Conservation (phyloP, 2,797 vertebrate species). For the Harpagifer antarcticus region DNA sequence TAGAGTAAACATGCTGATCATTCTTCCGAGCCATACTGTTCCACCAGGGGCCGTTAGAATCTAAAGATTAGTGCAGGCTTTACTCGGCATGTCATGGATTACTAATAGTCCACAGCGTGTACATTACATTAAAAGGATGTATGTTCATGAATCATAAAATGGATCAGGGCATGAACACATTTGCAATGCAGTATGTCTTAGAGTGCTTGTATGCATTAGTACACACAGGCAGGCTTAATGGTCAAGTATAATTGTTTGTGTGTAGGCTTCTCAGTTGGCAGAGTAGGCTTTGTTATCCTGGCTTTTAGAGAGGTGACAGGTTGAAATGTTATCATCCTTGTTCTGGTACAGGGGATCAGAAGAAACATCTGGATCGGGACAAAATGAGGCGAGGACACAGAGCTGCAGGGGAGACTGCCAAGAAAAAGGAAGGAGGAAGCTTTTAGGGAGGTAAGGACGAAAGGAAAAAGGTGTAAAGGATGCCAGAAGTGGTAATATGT, state of each 20-base stretch:
- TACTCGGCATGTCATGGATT: conserved; percentile 43
- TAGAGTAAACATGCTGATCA: conserved; percentile 23
- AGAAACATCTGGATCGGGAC: conserved; percentile 44
- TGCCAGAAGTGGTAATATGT: not conserved
- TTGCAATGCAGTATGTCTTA: not conserved
- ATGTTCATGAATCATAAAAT: conserved; percentile 11
- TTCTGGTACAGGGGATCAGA: conserved; percentile 37
- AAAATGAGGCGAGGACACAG: conserved; percentile 31
- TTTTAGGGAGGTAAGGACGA: not conserved
- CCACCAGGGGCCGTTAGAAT: conserved; percentile 17
- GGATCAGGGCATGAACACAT: conserved; percentile 4
- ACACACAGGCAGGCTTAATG: not conserved
- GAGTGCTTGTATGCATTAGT: conserved; percentile 8
- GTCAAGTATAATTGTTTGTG: not conserved
- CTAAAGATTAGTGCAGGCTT: conserved; percentile 52
- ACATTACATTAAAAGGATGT: conserved; percentile 31
- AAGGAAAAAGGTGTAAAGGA: not conserved
- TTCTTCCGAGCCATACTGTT: not conserved
- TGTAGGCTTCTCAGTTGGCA: conserved; percentile 5
- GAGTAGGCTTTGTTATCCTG: conserved; percentile 18
- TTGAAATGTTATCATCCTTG: conserved; percentile 62
- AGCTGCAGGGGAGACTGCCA: conserved; percentile 24
- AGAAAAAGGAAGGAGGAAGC: conserved; percentile 14
- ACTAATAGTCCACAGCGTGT: conserved; percentile 24
- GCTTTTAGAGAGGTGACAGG: conserved; percentile 26